phyloP scores from a whole-genome alignment of 2,113 vertebrate species.

The Triplophysa rosa region DNA sequence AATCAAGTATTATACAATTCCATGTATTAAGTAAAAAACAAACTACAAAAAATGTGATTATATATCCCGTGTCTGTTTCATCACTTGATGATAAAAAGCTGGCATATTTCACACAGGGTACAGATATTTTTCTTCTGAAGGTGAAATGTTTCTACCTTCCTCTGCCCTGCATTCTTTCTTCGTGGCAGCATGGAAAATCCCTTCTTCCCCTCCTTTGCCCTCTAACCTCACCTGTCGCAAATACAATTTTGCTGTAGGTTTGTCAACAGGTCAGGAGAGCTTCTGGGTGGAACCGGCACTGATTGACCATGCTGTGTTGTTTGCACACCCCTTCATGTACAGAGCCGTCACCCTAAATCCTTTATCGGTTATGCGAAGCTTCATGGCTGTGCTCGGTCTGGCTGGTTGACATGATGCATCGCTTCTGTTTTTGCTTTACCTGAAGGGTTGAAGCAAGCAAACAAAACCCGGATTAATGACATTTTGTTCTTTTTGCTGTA shows the following conservation, averaged over 20 bases:
- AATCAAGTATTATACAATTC: neutral
- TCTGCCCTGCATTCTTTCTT: conserved; percentile 13
- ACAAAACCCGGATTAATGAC: neutral
- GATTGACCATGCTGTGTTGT: conserved; percentile 35
- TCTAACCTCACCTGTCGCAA: conserved; percentile 19
- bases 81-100: neutral
- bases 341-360: conserved; percentile 19
- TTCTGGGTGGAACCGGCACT: conserved; percentile 24
- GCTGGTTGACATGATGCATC: conserved; percentile 24
- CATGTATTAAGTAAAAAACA: neutral
- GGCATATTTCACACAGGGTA: conserved; percentile 28
- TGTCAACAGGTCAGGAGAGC: conserved; percentile 35
- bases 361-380: conserved; percentile 36
- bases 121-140: conserved; percentile 19
- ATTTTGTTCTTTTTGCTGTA: neutral
- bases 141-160: conserved; percentile 17
- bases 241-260: conserved; percentile 19
- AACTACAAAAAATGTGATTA: neutral
- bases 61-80: neutral
- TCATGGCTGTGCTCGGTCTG: conserved; percentile 20
- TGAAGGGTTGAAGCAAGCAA: conserved; percentile 35
- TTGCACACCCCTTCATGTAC: conserved; percentile 38
- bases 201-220: neutral
- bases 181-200: conserved; percentile 30
- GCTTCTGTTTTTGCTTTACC: conserved; percentile 38